Base-by-base conservation (phyloP, 2,888 invertebrate species). In the Entomobrya proxima region DNA sequence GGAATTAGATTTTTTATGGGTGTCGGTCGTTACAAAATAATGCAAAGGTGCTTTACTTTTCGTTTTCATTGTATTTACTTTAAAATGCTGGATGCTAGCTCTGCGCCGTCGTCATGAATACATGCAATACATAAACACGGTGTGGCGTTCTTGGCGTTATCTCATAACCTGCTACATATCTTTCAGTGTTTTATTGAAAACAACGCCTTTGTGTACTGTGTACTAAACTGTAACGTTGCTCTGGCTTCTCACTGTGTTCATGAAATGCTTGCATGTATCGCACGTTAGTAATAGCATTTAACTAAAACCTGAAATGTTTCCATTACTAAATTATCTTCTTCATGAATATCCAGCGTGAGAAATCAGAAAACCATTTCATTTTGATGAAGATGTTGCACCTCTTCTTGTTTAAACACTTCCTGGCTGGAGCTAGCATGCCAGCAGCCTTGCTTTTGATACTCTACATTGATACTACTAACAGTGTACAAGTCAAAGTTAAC, bases 371-470 rank as follows among this genome's bases (percentile, higher is more conserved):
- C 5, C 21, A 24, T 52, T 52, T 21, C 24, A 24, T 21, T 52
- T 52, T 27, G 27, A 30, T 5, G 67, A 67, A 67, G 67, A 67
- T 67, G 67, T 1, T n/a, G 37, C 5, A n/a, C n/a, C n/a, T n/a
- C n/a, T n/a, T 58, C n/a, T 58, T 21, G 21, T 24, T 15, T 69
- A 52, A 80, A 80, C 50, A 80, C 80, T 80, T 80, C 80, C 80
- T 80, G 80, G 55, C 80, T 80, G 27, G 55, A 69, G n/a, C 37
- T 52, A n/a, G 52, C 80, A n/a, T n/a, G n/a, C n/a, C n/a, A n/a
- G n/a, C 37, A 15, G 21, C 21, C 52, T 27, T 80, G 55, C n/a
- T 3, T 32, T 47, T 58, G 9, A 32, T 75, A 30, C 13, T n/a
- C 47, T 18, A 44, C 47, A 15, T 11, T 9, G 21, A 9, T 52